phyloP scores from a whole-genome alignment of 2,797 vertebrate genomes.

The Choloepus didactylus region DNA sequence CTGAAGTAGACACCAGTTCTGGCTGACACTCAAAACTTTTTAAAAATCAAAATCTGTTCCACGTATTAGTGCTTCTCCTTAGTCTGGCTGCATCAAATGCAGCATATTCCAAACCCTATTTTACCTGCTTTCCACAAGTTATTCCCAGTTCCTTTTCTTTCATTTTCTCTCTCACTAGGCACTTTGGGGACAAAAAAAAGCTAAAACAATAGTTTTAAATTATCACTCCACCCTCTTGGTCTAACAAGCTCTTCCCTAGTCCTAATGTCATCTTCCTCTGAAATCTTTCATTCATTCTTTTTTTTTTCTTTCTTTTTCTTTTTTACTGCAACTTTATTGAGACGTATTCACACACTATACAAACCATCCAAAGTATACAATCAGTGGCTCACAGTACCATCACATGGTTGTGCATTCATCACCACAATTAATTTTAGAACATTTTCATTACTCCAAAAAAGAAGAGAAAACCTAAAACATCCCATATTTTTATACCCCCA shows the following conservation, averaged over 20 bases:
- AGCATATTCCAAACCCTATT: background rate
- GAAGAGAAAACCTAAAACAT: too few relatives aligned
- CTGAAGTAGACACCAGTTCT: background rate
- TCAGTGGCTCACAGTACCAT: too few relatives aligned
- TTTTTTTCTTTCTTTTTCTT: too few relatives aligned
- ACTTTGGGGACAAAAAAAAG: background rate
- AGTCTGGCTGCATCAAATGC: background rate
- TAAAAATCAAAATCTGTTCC: slow-evolving; percentile 11
- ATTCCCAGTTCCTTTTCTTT: background rate
- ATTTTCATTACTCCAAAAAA: too few relatives aligned
- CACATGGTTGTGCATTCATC: too few relatives aligned
- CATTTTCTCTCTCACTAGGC: background rate
- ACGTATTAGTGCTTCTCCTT: background rate
- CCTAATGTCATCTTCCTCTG: background rate
- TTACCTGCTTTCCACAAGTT: background rate
- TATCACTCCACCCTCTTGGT: background rate
- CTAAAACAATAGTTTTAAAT: background rate
- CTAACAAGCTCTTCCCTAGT: background rate
- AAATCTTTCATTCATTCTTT: background rate
- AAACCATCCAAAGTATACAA: too few relatives aligned
- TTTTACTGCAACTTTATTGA: too few relatives aligned
- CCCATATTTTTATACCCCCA: too few relatives aligned
- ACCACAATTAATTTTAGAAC: too few relatives aligned
- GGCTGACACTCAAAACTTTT: background rate
- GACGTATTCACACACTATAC: too few relatives aligned